Percentiles rank a stretch among this genome's conserved stretches.
These are phyloP conservation scores for Platanista minor DNA, from an alignment of 2,113 vertebrate genomes.

Conservation along the genomic window DNA sequence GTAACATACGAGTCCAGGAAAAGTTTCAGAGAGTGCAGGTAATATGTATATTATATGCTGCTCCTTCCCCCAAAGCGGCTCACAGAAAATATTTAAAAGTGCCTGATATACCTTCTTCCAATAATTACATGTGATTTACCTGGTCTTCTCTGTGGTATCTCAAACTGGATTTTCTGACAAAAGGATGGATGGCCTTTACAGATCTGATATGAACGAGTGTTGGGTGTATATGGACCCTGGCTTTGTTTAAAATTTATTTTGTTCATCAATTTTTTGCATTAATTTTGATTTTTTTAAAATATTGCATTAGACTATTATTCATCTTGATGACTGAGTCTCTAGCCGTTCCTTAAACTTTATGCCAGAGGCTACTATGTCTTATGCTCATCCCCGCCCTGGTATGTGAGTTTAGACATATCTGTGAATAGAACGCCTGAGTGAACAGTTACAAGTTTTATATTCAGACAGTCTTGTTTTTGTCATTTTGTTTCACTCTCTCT, in stretches of 20 bases:
- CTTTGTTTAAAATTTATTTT: not conserved
- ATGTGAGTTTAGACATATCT: not conserved
- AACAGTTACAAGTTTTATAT: not conserved
- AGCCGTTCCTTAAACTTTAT: not conserved
- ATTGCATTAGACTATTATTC: not conserved
- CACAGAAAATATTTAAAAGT: not conserved
- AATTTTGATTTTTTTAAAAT: not conserved
- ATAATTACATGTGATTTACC: not conserved
- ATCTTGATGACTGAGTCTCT: not conserved
- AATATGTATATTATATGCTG: not conserved
- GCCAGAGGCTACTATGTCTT: not conserved
- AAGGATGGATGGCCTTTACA: not conserved
- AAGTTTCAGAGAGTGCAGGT: not conserved
- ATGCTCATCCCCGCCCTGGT: not conserved
- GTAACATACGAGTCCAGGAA: not conserved
- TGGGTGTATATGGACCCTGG: not conserved
- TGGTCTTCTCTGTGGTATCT: not conserved
- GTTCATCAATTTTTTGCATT: not conserved
- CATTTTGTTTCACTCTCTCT: not conserved
- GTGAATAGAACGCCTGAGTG: not conserved
- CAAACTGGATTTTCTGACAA: not conserved
- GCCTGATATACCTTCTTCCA: not conserved
- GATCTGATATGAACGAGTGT: not conserved
- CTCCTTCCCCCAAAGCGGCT: not conserved
- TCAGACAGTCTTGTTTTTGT: not conserved